phyloP scores from a whole-genome alignment of 2,113 vertebrate species.

The Tapirus terrestris region DNA sequence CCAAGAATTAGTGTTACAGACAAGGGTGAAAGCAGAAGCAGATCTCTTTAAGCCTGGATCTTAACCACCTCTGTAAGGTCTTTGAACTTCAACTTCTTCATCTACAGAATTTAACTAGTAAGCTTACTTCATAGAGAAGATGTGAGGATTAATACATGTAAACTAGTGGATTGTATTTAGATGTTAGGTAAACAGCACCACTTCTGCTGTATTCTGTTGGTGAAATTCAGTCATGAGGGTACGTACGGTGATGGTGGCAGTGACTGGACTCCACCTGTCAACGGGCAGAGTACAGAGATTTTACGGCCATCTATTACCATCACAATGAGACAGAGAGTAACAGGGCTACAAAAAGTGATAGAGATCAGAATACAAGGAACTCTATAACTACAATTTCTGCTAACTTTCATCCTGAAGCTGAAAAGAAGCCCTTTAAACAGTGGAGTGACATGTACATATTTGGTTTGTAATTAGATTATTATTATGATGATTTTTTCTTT shows the following conservation, averaged over 20 bases:
- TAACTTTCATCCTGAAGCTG: not conserved
- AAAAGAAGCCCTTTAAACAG: not conserved
- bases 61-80: not conserved
- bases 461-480: not conserved
- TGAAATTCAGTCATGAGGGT: not conserved
- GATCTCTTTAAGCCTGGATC: not conserved
- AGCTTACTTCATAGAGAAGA: not conserved
- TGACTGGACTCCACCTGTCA: not conserved
- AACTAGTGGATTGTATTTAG: not conserved
- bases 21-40: not conserved
- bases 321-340: not conserved
- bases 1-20: not conserved
- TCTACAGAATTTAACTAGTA: not conserved
- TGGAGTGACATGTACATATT: not conserved
- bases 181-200: not conserved
- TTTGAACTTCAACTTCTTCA: not conserved
- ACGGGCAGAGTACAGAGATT: not conserved
- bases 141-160: not conserved
- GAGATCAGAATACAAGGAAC: not conserved
- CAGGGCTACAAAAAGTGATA: not conserved
- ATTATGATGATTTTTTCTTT: not conserved
- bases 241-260: not conserved
- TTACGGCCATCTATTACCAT: not conserved
- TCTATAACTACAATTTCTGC: not conserved
- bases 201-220: not conserved